Evolutionary conservation across 2,888 invertebrate species (phyloP).

Genomic region (Orthosia incerta): DNA sequence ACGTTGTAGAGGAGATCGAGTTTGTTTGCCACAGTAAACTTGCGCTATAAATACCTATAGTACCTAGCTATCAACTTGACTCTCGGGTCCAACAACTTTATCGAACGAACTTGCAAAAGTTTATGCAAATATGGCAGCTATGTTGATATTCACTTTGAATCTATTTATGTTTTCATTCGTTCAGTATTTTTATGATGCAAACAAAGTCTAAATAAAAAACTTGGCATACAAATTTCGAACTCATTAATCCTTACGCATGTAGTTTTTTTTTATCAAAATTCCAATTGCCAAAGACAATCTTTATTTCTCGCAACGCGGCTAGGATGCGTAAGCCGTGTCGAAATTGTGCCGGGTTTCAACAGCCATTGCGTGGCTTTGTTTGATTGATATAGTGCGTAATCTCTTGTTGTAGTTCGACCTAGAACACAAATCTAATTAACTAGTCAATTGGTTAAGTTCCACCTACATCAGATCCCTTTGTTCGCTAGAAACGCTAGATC

Average conservation of each 20-base stretch:
- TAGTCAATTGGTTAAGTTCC: constrained; percentile 61
- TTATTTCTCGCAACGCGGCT: constrained; percentile 66
- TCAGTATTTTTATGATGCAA: constrained; percentile 9
- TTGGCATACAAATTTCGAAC: constrained; percentile 29
- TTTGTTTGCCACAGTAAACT: constrained; percentile 53
- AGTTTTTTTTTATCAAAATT: constrained; percentile 27
- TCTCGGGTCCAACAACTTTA: constrained; percentile 51
- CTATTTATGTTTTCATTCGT: constrained; percentile 14
- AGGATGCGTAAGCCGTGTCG: constrained; percentile 83
- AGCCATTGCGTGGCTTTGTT: constrained; percentile 84
- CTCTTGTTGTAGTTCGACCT: constrained; percentile 81
- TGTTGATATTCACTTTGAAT: constrained; percentile 38
- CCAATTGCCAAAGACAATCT: constrained; percentile 39
- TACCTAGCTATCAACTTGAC: constrained; percentile 37
- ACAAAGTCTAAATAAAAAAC: constrained; percentile 14
- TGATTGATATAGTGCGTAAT: constrained; percentile 89
- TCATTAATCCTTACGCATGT: constrained; percentile 8
- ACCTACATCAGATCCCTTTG: constrained; percentile 32
- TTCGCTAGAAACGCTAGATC: constrained; percentile 3
- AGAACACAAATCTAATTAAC: constrained; percentile 70
- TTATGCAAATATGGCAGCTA: constrained; percentile 55
- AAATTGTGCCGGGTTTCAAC: constrained; percentile 84
- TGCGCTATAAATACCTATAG: constrained; percentile 47
- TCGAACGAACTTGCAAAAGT: constrained; percentile 54
- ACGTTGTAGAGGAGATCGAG: constrained; percentile 51